Evolutionary conservation across 1,140 invertebrate genomes (phyloP), one percentile per base, ranked within the genome.

Genomic region (Trichoplusia ni): DNA sequence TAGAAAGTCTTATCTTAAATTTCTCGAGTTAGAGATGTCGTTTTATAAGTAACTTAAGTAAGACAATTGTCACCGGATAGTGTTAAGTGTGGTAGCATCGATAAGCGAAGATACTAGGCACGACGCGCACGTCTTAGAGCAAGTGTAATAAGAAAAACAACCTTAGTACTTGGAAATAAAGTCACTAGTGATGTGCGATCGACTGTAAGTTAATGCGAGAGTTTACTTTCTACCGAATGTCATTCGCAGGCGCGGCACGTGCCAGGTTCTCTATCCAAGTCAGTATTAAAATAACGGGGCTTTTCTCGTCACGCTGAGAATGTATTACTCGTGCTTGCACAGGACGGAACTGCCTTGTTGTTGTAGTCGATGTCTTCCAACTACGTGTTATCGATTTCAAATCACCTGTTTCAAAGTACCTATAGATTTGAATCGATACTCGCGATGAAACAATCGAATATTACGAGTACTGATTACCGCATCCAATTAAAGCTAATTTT

Each of bases 201-300:
- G n/a, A n/a, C n/a, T n/a, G 9, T 21, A 44, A 56, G 47, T 46
- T 46, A 35, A 56, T 47, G 54, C 63, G 72, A 82, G 77, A 81
- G 79, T 77, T 82, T 75, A 82, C 82, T 84, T 84, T 84, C 81
- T 80, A 77, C 73, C 63, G 59, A 66, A 68, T 72, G 70, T 75
- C 72, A 80, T 82, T 80, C 49, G 71, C 68, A 86, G 72, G 75
- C 83, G 60, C 47, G 75, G 71, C 83, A 86, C 83, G 83, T 69
- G 69, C 68, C 59, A 31, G 42, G 37, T 58, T n/a, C 67, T 69
- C 70, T 64, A 51, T 47, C 46, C 61, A 46, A 61, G 58, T 47
- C 53, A 40, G 56, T 44, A 66, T 64, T 49, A 60, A 66, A 60
- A 60, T 72, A 79, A 75, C 72, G 75, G 75, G 70, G 59, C 66